These are phyloP conservation scores for Malacoraja senta DNA, from an alignment of 2,797 vertebrate species.

Conservation along the genomic window DNA sequence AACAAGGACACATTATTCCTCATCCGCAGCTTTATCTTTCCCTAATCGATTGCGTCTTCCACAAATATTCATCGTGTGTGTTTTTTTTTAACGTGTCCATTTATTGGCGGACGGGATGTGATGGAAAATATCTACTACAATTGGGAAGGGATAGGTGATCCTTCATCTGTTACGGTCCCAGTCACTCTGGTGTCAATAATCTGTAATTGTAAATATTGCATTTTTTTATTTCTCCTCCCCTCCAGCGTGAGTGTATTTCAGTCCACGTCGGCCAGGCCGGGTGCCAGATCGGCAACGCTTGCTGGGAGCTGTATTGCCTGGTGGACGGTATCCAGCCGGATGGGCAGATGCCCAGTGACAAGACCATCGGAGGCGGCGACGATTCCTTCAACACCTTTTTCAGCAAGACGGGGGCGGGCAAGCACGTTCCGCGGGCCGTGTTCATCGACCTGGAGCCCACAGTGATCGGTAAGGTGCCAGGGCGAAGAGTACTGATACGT, in stretches of 20 bases:
- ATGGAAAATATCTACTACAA: no score
- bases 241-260: slow-evolving; percentile 79
- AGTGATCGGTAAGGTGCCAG: slow-evolving; percentile 63
- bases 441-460: slow-evolving; percentile 63
- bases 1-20: no score
- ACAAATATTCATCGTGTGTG: no score
- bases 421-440: slow-evolving; percentile 59
- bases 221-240: neutral
- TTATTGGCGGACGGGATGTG: no score
- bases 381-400: slow-evolving; percentile 82
- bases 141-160: no score
- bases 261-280: slow-evolving; percentile 82
- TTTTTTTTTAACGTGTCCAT: no score
- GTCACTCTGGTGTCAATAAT: no score
- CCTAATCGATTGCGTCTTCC: no score
- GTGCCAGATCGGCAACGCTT: slow-evolving; percentile 80
- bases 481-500: neutral
- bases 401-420: slow-evolving; percentile 67
- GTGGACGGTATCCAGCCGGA: slow-evolving; percentile 76
- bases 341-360: slow-evolving; percentile 58
- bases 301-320: slow-evolving; percentile 86
- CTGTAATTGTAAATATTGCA: no score
- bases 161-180: no score
- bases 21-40: no score
- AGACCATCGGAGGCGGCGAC: slow-evolving; percentile 51